A percentile compares a stretch with the other conserved stretches of the same genome.
Evolutionary conservation across 2,113 vertebrate genomes (phyloP).

Genomic region (Ceratotherium simum): DNA sequence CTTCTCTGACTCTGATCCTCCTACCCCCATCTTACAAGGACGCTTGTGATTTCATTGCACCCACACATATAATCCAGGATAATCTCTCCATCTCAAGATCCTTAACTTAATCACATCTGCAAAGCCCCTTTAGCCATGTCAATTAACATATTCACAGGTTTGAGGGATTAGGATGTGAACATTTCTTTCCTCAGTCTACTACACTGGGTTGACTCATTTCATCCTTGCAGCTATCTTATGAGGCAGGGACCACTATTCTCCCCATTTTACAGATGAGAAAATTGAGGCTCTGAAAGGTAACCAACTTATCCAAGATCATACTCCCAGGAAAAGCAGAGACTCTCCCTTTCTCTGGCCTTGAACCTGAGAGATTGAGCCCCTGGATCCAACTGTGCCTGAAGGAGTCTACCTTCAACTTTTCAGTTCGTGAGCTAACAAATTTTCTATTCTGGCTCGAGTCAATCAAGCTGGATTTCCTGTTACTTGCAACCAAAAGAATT

Average conservation of each 20-base stretch:
- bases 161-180: too few species aligned
- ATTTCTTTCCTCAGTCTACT: not conserved
- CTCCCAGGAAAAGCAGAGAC: not conserved
- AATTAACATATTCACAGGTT: not conserved
- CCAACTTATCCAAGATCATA: not conserved
- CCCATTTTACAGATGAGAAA: not conserved
- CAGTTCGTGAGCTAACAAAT: not conserved
- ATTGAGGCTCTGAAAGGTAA: not conserved
- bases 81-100: not conserved
- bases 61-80: not conserved
- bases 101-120: not conserved
- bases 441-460: not conserved
- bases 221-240: not conserved
- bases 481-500: not conserved
- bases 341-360: not conserved
- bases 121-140: not conserved
- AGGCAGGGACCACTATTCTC: not conserved
- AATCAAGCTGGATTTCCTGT: not conserved
- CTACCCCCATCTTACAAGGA: not conserved
- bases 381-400: not conserved
- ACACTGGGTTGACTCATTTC: not conserved
- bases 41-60: too few species aligned
- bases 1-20: not conserved
- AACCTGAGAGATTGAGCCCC: not conserved
- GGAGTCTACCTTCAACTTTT: not conserved